phyloP scores from a whole-genome alignment of 2,888 invertebrate species.

The Chrysotoxum bicinctum region DNA sequence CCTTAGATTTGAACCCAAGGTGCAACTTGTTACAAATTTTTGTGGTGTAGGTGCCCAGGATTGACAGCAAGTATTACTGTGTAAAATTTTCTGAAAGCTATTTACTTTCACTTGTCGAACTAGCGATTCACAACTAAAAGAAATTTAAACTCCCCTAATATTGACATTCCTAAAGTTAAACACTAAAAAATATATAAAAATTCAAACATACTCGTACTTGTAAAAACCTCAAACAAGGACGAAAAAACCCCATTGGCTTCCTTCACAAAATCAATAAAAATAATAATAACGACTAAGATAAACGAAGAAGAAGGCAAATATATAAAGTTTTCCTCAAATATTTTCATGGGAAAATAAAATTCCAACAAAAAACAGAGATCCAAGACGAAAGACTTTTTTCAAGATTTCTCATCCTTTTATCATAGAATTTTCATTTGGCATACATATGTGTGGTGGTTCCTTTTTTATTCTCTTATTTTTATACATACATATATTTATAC shows the following conservation, averaged over 20 bases:
- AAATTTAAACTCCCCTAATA: conserved; percentile 8
- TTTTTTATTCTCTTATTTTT: conserved; percentile 5
- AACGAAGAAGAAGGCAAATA: conserved; percentile 59
- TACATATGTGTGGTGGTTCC: conserved; percentile 33
- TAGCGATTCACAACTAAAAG: too few species aligned
- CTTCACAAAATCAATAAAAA: conserved; percentile 65
- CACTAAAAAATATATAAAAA: conserved; percentile 36
- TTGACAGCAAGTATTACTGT: too few species aligned
- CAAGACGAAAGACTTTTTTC: conserved; percentile 4
- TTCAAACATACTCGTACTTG: conserved; percentile 59
- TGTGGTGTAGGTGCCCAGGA: too few species aligned
- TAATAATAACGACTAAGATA: conserved; percentile 66
- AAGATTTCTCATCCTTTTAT: conserved; percentile 53
- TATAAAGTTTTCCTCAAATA: conserved; percentile 67
- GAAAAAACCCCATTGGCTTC: conserved; percentile 1
- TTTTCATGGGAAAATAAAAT: conserved; percentile 64
- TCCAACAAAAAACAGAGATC: conserved; percentile 26
- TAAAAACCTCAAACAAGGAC: conserved; percentile 41
- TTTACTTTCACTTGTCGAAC: neutral
- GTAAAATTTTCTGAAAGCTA: too few species aligned
- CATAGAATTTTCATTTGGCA: conserved; percentile 58
- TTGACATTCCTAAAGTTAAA: conserved; percentile 43
- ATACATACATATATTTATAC: neutral
- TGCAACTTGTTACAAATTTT: too few species aligned
- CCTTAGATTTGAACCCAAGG: too few species aligned